Evolutionary conservation across 1,140 invertebrate genomes (phyloP).

Genomic region (Pseudomyrmex flavicornis): DNA sequence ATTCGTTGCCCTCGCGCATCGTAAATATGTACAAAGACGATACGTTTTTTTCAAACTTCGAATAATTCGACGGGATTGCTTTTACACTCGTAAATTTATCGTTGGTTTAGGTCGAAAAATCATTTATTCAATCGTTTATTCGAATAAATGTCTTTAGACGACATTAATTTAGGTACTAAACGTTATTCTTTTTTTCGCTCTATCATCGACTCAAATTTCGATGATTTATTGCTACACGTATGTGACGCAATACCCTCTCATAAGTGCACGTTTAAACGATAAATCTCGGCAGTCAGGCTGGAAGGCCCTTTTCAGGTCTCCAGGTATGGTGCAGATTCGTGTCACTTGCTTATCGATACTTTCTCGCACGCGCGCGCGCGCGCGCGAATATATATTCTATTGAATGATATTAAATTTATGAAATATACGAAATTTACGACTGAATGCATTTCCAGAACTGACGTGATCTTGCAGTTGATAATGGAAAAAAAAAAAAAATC

Average conservation of each 20-base stretch:
- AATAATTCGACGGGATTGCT: neutral
- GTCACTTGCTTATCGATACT: constrained; percentile 74
- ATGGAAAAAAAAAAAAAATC: neutral
- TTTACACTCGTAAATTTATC: neutral
- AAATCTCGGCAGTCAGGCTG: constrained; percentile 74
- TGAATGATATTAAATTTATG: constrained; percentile 55
- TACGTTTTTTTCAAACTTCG: neutral
- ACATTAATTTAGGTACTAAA: constrained; percentile 65
- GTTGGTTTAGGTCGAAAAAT: neutral
- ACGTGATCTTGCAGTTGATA: neutral
- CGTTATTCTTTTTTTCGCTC: constrained; percentile 66
- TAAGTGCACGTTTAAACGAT: constrained; percentile 78
- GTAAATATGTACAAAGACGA: constrained; percentile 14
- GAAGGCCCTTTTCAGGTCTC: constrained; percentile 72
- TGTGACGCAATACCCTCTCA: constrained; percentile 74
- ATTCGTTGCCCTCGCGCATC: neutral
- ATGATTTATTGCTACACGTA: constrained; percentile 74
- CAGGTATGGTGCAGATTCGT: constrained; percentile 64
- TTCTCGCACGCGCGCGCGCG: neutral
- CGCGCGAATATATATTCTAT: constrained; percentile 41
- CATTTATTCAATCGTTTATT: constrained; percentile 30
- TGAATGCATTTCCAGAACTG: neutral
- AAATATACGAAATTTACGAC: constrained; percentile 21
- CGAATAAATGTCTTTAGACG: constrained; percentile 34
- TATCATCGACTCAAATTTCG: constrained; percentile 73